Conservation (phyloP, 2,797 vertebrate species). For the Peromyscus melanophrys region DNA sequence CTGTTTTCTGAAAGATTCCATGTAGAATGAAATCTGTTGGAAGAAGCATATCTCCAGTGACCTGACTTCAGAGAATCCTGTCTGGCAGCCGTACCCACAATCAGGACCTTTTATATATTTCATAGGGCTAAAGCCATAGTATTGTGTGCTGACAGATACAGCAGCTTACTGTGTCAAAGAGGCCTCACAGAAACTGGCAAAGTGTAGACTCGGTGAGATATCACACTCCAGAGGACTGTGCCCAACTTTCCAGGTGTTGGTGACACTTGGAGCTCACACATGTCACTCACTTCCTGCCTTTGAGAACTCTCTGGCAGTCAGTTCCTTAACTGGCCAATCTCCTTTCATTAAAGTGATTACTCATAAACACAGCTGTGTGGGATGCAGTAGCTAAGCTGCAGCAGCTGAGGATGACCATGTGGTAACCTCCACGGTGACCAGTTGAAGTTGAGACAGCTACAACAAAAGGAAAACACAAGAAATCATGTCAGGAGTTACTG, state of each 20-base stretch:
- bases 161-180: not conserved
- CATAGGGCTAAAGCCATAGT: not conserved
- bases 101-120: not conserved
- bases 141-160: not conserved
- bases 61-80: not conserved
- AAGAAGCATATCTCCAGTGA: not conserved
- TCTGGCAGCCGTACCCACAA: not conserved
- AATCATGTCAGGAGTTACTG: conserved; percentile 26
- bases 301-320: not conserved
- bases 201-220: not conserved
- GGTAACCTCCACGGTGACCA: not conserved
- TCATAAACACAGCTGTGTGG: not conserved
- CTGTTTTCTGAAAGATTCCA: conserved; percentile 28
- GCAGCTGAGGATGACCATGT: not conserved
- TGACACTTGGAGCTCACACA: conserved; percentile 18
- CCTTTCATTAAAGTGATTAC: not conserved
- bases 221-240: not conserved
- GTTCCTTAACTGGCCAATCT: not conserved
- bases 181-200: not conserved
- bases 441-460: conserved; percentile 28
- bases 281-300: conserved; percentile 39
- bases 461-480: conserved; percentile 27
- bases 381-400: not conserved
- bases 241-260: not conserved
- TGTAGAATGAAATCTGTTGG: not conserved